These are phyloP conservation scores for Enteromius mattozi DNA, from an alignment of 2,797 vertebrate genomes.

Conservation along the genomic window DNA sequence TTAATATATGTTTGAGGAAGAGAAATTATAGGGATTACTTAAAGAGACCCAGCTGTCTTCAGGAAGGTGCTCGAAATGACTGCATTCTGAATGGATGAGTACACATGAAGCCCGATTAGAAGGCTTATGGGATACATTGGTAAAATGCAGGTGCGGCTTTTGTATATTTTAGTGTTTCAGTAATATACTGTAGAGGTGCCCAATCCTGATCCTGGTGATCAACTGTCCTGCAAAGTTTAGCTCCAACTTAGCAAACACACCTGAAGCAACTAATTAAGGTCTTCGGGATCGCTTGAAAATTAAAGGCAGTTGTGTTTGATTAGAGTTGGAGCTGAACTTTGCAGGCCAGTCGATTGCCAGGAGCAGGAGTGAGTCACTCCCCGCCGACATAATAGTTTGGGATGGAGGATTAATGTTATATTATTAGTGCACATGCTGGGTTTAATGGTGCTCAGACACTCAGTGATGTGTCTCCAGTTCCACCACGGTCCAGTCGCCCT, in stretches of 20 bases:
- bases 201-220: too few relatives aligned
- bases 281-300: too few relatives aligned
- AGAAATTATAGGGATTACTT: not conserved
- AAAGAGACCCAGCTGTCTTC: not conserved
- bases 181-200: too few relatives aligned
- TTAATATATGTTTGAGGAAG: not conserved
- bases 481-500: slow-evolving; percentile 90
- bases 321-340: too few relatives aligned
- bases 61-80: not conserved
- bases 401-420: not conserved
- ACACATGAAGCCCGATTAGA: not conserved
- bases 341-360: too few relatives aligned
- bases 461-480: slow-evolving; percentile 91
- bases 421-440: not conserved
- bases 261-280: too few relatives aligned
- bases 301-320: too few relatives aligned
- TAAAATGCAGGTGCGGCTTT: not conserved
- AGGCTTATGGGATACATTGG: not conserved
- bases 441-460: slow-evolving; percentile 43
- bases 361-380: too few relatives aligned
- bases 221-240: too few relatives aligned
- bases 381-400: not conserved
- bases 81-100: not conserved
- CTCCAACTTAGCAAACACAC: too few relatives aligned
- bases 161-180: not conserved